phyloP scores from a whole-genome alignment of 2,888 invertebrate genomes.

The Leptopilina drosophilae region DNA sequence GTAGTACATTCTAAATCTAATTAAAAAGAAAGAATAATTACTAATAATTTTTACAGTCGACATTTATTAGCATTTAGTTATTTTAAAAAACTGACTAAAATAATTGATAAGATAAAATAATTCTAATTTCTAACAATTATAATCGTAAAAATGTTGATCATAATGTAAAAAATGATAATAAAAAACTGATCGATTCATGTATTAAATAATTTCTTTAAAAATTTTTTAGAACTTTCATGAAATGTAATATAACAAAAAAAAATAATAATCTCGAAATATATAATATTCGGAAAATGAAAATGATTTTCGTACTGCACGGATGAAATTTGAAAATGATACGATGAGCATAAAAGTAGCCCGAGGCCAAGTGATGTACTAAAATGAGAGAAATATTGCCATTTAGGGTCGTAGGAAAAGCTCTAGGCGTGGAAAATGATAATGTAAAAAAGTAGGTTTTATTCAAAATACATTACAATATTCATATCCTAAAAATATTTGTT shows the following conservation, averaged over 20 bases:
- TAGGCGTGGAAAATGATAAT: background rate
- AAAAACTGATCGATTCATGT: too few species aligned
- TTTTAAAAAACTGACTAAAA: too few species aligned
- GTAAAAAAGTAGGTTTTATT: slow-evolving; percentile 21
- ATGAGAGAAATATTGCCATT: slow-evolving; percentile 6
- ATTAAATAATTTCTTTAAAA: background rate
- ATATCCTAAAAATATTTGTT: too few species aligned
- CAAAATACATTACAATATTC: too few species aligned
- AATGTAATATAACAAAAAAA: background rate
- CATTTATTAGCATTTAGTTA: too few species aligned
- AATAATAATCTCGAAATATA: background rate
- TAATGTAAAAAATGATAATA: too few species aligned
- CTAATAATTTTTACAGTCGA: too few species aligned
- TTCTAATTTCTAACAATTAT: too few species aligned
- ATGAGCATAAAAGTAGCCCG: background rate
- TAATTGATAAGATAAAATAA: too few species aligned
- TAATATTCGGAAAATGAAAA: background rate
- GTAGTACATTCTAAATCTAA: too few species aligned
- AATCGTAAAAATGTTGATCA: too few species aligned
- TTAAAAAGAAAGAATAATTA: too few species aligned
- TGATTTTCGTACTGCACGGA: background rate
- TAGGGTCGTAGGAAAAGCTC: background rate
- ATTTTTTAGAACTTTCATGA: background rate
- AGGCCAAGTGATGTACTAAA: background rate
- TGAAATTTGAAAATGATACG: background rate